Base-by-base conservation (phyloP, 2,113 vertebrate genomes). In the Corythaeola cristata region DNA sequence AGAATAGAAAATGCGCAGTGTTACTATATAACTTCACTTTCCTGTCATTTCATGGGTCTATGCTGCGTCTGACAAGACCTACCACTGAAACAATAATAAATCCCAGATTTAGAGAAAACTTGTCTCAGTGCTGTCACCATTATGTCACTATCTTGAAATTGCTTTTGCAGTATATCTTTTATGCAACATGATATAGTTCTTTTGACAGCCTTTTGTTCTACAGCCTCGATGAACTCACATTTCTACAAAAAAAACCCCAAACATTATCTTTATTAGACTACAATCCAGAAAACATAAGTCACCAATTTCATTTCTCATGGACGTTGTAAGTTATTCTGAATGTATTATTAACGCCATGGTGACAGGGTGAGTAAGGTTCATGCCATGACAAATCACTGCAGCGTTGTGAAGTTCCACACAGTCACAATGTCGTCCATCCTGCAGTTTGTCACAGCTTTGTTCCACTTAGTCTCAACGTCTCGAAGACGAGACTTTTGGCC, bases 281-380 rank as follows among this genome's bases (percentile, higher is more conserved):
- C 1, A 10, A 82, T 45, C 44, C 56, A 86, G 75, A 86, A 94
- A 93, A 80, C 47, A 8, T 88, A 88, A 75, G 10, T 88, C 72
- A 91, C 53, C 23, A 6, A 47, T 88, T 82, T 67, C 3, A 78
- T 93, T 84, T 92, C 67, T 90, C n/a, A 50, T 53, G 32, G 62
- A 75, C 7, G 1, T 30, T 53, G 2, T 50, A 89, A 93, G 45
- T 89, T 95, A 79, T 58, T 90, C 45, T 79, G 62, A 73, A 69
- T 85, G 30, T 59, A 72, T 90, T 84, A 81, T 87, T 96, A 89
- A 92, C 3, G 9, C 87, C 53, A 37, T 24, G 58, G 77, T 96
- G 88, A 87, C 66, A 86, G 76, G 50, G 72, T 95, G 93, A 95
- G 28, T 78, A 89, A 94, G 49, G 73, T 86, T 96, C 62, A 45